phyloP scores from a whole-genome alignment of 2,888 invertebrate species.

The Sphaeridia pumilis region DNA sequence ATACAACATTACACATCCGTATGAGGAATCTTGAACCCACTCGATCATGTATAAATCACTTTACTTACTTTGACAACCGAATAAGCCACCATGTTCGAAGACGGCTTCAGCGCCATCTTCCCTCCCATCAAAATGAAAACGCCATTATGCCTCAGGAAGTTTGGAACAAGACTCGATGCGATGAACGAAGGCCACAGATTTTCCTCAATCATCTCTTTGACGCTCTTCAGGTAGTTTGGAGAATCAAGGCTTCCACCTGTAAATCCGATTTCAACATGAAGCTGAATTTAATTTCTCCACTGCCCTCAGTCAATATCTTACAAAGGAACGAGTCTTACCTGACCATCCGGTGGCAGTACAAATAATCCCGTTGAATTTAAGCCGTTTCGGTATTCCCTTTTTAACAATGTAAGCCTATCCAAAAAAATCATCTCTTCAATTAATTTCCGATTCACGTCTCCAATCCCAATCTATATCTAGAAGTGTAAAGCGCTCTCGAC shows the following conservation, averaged over 20 bases:
- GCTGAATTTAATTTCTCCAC: not conserved
- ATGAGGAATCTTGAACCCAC: not conserved
- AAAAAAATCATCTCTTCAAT: too few relatives aligned
- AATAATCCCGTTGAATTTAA: slow-evolving; percentile 8
- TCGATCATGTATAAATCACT: not conserved
- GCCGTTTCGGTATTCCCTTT: slow-evolving; percentile 4
- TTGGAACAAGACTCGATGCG: slow-evolving; percentile 7
- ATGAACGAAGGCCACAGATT: slow-evolving; percentile 13
- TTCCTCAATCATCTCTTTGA: slow-evolving; percentile 7
- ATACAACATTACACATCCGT: not conserved
- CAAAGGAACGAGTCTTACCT: slow-evolving; percentile 2
- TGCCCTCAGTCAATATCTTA: not conserved
- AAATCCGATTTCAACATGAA: too few relatives aligned
- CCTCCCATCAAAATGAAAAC: slow-evolving; percentile 11
- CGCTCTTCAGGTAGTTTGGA: slow-evolving; percentile 3
- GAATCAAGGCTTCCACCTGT: slow-evolving; percentile 7
- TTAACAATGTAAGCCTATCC: slow-evolving; percentile 9
- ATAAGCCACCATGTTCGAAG: slow-evolving; percentile 10
- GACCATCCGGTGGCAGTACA: slow-evolving; percentile 11
- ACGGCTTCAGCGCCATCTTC: slow-evolving; percentile 4
- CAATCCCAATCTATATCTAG: too few relatives aligned
- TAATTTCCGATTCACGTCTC: too few relatives aligned
- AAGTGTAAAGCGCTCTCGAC: not conserved
- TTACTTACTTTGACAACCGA: slow-evolving; percentile 5
- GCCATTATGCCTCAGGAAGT: slow-evolving; percentile 6